phyloP scores from a whole-genome alignment of 2,113 vertebrate species.

The Patagioenas fasciata region DNA sequence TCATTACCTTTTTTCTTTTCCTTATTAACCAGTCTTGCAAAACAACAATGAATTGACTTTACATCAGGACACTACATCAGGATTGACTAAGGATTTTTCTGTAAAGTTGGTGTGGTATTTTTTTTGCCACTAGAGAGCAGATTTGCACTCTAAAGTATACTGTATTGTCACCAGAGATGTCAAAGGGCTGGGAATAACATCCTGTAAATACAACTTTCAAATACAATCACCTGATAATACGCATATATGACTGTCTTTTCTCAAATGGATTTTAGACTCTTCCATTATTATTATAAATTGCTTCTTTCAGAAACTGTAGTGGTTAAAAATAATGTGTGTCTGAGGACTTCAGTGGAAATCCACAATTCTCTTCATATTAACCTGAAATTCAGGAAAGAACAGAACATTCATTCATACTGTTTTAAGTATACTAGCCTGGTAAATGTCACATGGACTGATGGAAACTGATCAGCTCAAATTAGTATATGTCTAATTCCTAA shows the following conservation, averaged over 20 bases:
- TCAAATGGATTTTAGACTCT: background rate
- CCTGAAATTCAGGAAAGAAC: background rate
- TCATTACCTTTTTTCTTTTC: background rate
- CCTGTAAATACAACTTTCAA: background rate
- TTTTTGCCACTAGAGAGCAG: conserved; percentile 54
- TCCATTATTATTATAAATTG: background rate
- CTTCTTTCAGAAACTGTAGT: background rate
- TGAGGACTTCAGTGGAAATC: background rate
- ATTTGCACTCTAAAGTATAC: background rate
- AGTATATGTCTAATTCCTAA: background rate
- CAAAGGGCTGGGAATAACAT: background rate
- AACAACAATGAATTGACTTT: background rate
- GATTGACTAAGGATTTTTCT: background rate
- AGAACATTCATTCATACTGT: background rate
- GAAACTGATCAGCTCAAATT: background rate
- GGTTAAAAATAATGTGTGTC: background rate
- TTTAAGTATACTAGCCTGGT: background rate
- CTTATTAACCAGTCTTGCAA: background rate
- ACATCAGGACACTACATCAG: background rate
- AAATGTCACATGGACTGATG: background rate
- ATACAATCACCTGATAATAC: background rate
- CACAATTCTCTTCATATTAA: background rate
- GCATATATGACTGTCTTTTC: background rate
- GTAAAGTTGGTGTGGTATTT: background rate
- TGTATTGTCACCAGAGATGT: background rate